Conservation (phyloP, 2,113 vertebrate species). For the Chionodraco myersi region DNA sequence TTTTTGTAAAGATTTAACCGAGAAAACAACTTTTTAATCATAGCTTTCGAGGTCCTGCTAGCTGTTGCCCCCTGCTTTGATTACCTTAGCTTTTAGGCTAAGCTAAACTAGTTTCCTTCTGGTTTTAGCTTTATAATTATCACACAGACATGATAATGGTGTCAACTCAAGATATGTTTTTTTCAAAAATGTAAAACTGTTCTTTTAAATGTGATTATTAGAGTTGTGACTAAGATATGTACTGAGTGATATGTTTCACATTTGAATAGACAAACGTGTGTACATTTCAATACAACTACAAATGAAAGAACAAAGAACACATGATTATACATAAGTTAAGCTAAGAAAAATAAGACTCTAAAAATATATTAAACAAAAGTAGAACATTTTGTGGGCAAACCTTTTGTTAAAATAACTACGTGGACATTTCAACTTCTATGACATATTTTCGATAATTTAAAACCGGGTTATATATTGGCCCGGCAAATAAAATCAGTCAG, state of each 20-base stretch:
- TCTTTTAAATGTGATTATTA: neutral
- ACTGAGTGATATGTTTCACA: neutral
- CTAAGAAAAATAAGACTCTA: neutral
- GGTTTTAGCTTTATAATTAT: neutral
- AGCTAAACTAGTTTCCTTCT: neutral
- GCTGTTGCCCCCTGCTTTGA: neutral
- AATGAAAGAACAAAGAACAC: neutral
- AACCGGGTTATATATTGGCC: neutral
- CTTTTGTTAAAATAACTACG: neutral
- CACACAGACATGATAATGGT: neutral
- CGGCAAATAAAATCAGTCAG: neutral
- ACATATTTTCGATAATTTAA: neutral
- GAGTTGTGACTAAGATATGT: neutral
- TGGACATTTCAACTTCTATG: neutral
- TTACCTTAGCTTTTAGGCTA: neutral
- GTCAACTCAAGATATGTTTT: neutral
- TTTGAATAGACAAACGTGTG: neutral
- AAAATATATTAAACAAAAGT: neutral
- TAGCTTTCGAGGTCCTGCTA: neutral
- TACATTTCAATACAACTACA: neutral
- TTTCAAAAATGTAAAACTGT: neutral
- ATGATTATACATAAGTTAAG: neutral
- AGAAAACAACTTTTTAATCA: too few relatives aligned
- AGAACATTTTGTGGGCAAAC: neutral
- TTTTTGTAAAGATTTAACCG: too few relatives aligned